Evolutionary conservation across 2,888 invertebrate genomes (phyloP), one percentile per base, ranked within the genome.

Genomic region (Anthophora plumipes): DNA sequence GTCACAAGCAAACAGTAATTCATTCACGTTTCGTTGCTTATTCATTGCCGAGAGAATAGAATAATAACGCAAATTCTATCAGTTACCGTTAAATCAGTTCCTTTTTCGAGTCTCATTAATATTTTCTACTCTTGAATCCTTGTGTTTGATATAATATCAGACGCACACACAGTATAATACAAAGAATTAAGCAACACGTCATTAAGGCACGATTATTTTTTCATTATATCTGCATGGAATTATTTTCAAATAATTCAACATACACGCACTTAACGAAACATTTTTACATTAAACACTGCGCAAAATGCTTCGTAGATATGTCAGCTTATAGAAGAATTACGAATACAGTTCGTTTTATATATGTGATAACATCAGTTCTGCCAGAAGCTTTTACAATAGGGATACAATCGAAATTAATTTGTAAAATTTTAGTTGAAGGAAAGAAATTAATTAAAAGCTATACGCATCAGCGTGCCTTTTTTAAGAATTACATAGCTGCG

Each of bases 401-500:
- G 12, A 50, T 50, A 25, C 14, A 43, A 17, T 4, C 20, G 50
- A 73, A 66, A 20, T n/a, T n/a, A n/a, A n/a, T n/a, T n/a, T 17
- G 22, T 22, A 5, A 41, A 41, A 31, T 17, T 12, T 12, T 8
- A 43, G 20, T 31, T 31, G 9, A 52, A 41, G 67, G 22, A n/a
- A 12, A 72, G 57, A 50, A 61, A 74, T 46, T 69, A 69, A 54
- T 69, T 61, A 61, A 46, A 54, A 54, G 9, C 9, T 22, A 43
- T 54, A 17, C 22, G 74, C 54, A 25, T 61, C 43, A n/a, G 60
- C 17, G 37, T 52, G 39, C 54, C 25, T n/a, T n/a, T 60, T 60
- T 43, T 9, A 11, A 6, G 20, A 67, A 75, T 46, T 9, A n/a
- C n/a, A n/a, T n/a, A 14, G 1, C 41, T 22, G 46, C 12, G 31